Percentiles rank a stretch among this genome's conserved stretches.
These are phyloP conservation scores for Empidonax traillii DNA, from an alignment of 2,113 vertebrate genomes.

Conservation along the genomic window DNA sequence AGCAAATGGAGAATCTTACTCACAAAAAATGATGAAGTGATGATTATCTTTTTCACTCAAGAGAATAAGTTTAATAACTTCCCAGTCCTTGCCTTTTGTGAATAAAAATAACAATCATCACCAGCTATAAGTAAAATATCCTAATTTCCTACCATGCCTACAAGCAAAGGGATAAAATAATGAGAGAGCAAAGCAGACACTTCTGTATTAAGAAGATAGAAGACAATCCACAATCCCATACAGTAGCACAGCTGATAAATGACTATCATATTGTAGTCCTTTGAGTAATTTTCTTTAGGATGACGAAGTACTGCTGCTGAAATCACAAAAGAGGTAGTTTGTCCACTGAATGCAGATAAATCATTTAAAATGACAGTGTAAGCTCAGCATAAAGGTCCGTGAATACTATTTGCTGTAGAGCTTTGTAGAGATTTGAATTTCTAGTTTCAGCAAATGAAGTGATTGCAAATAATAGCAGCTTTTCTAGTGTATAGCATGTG, in stretches of 20 bases:
- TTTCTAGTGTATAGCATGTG: background rate
- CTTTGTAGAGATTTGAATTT: constrained; percentile 33
- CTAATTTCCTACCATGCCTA: constrained; percentile 38
- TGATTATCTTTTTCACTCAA: constrained; percentile 45
- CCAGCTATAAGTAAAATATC: constrained; percentile 28
- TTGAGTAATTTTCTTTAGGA: constrained; percentile 33
- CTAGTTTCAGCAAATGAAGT: constrained; percentile 17
- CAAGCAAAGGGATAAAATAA: constrained; percentile 40
- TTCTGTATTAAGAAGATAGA: constrained; percentile 46
- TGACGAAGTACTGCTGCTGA: constrained; percentile 16
- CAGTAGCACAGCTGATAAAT: constrained; percentile 30
- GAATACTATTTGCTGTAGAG: background rate
- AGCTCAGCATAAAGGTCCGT: background rate
- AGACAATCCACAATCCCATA: background rate
- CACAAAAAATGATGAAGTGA: constrained; percentile 22
- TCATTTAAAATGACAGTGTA: background rate
- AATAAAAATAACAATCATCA: constrained; percentile 42
- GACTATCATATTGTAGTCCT: background rate
- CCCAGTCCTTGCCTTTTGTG: background rate
- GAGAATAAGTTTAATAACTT: constrained; percentile 58
- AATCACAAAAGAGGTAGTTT: constrained; percentile 25
- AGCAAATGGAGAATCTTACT: constrained; percentile 31
- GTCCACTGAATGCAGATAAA: background rate
- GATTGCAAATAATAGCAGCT: constrained; percentile 42
- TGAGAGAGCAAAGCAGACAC: constrained; percentile 25